Conservation (phyloP, 2,888 invertebrate genomes). For the Tipula unca region DNA sequence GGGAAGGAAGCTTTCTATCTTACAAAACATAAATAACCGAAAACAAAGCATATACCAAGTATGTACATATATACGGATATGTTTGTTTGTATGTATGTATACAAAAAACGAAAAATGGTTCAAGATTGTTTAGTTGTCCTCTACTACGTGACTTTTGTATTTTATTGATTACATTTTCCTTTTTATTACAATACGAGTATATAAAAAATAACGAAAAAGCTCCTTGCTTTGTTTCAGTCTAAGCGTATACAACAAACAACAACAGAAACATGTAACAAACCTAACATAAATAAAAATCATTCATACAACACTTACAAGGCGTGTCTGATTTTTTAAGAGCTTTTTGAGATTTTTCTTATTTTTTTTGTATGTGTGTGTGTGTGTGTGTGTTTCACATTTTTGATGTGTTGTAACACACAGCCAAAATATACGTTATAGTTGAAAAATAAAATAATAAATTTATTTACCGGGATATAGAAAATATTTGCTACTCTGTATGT, state of each 20-base stretch:
- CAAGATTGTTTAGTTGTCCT: conserved; percentile 8
- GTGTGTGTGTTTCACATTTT: background rate
- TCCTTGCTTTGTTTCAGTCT: background rate
- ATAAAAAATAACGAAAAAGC: background rate
- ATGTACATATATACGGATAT: background rate
- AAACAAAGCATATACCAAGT: background rate
- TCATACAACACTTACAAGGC: conserved; percentile 8
- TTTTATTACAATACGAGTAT: background rate
- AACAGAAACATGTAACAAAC: background rate
- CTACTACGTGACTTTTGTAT: background rate
- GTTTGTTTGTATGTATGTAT: background rate
- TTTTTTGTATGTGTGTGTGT: too few relatives aligned
- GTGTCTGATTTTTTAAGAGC: conserved; percentile 14
- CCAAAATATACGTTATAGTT: background rate
- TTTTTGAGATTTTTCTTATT: background rate
- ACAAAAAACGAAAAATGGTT: background rate
- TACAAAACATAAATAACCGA: background rate
- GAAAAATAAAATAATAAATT: background rate
- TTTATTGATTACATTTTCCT: conserved; percentile 14
- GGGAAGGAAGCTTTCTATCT: background rate
- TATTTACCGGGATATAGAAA: background rate
- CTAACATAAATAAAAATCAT: conserved; percentile 8
- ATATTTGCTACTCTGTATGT: background rate
- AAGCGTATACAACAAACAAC: background rate
- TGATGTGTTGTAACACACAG: background rate